These are phyloP conservation scores for Lepidostoma basale DNA, from an alignment of 1,140 invertebrate species.

Conservation along the genomic window DNA sequence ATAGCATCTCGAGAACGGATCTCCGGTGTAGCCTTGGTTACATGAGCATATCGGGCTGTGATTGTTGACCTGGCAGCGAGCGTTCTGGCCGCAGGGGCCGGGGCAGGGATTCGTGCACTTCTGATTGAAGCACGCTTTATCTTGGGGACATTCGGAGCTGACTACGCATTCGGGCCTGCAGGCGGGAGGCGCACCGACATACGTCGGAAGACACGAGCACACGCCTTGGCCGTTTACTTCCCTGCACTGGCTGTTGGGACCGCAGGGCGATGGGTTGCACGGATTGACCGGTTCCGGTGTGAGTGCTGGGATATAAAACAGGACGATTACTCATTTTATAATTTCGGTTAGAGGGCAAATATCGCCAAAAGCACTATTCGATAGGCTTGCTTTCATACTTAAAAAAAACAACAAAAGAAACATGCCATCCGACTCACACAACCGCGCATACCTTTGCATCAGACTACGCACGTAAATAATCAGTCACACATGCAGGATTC, in stretches of 20 bases:
- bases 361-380: too few species aligned
- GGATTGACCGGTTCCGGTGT: conserved; percentile 49
- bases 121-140: conserved; percentile 55
- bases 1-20: conserved; percentile 70
- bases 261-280: conserved; percentile 63
- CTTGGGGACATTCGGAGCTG: conserved; percentile 54
- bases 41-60: conserved; percentile 69
- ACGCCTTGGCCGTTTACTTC: conserved; percentile 57
- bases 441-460: too few species aligned
- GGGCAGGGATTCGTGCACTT: conserved; percentile 56
- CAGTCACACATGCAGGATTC: too few species aligned
- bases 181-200: conserved; percentile 62
- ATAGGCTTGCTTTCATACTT: too few species aligned
- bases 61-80: conserved; percentile 64
- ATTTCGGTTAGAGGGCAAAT: too few species aligned
- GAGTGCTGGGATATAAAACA: conserved; percentile 30
- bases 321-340: too few species aligned
- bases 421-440: too few species aligned
- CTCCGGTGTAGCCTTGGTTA: conserved; percentile 64
- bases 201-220: conserved; percentile 60
- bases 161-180: conserved; percentile 57
- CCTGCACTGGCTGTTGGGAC: conserved; percentile 66
- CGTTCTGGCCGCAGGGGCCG: conserved; percentile 62
- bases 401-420: too few species aligned
- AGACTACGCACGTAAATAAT: too few species aligned